A percentile compares a stretch with the other conserved stretches of the same genome.
These are phyloP conservation scores for Drosophila ogumai DNA, from an alignment of 1,140 invertebrate species.

Conservation along the genomic window DNA sequence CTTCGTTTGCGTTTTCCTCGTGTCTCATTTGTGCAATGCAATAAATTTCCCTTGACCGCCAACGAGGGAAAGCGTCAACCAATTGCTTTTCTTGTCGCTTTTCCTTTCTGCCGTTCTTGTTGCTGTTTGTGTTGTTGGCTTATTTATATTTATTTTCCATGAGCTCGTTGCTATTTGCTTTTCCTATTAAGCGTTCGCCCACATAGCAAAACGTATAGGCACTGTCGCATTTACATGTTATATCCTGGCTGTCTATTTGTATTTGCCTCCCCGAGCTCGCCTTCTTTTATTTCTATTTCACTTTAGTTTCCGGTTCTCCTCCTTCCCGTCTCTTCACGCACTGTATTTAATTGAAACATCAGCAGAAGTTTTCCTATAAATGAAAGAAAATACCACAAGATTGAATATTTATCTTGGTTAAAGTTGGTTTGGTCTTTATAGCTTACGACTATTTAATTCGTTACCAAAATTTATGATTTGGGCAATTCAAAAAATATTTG, in stretches of 20 bases:
- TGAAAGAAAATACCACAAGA: background rate
- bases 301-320: constrained; percentile 24
- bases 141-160: constrained; percentile 79
- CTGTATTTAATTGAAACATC: constrained; percentile 75
- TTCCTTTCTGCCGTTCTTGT: constrained; percentile 21
- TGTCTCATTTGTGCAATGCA: constrained; percentile 79
- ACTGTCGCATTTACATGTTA: constrained; percentile 57
- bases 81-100: constrained; percentile 37
- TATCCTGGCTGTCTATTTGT: constrained; percentile 65
- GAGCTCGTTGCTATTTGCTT: constrained; percentile 73
- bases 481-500: background rate
- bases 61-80: constrained; percentile 76
- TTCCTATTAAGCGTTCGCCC: constrained; percentile 66
- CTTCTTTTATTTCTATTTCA: constrained; percentile 45
- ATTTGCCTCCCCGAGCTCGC: constrained; percentile 45
- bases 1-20: constrained; percentile 43
- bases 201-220: constrained; percentile 39
- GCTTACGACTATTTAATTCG: background rate
- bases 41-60: constrained; percentile 80
- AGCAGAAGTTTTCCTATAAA: constrained; percentile 43
- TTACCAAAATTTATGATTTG: constrained; percentile 9
- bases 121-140: constrained; percentile 62
- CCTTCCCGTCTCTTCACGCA: constrained; percentile 12
- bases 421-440: constrained; percentile 7
- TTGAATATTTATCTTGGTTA: constrained; percentile 28